A percentile compares a stretch with the other conserved stretches of the same genome.
These are phyloP conservation scores for Cyprinodon tularosa DNA, from an alignment of 2,113 vertebrate species.

Conservation along the genomic window DNA sequence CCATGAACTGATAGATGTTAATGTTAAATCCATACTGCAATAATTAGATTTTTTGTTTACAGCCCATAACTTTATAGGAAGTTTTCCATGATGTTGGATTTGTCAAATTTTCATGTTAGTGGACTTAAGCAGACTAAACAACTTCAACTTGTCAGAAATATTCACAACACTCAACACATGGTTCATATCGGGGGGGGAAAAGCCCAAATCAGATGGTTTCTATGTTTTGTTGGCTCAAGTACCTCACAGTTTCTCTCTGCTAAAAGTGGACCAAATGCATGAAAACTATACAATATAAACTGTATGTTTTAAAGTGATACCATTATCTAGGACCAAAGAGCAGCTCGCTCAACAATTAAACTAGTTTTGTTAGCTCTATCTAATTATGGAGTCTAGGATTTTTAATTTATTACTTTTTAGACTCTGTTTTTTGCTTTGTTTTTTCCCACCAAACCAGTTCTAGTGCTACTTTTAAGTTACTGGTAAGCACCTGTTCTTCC, in stretches of 20 bases:
- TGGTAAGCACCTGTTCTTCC: background rate
- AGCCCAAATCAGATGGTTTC: constrained; percentile 34
- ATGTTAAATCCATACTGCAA: constrained; percentile 46
- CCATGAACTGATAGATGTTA: constrained; percentile 24
- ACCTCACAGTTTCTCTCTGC: background rate
- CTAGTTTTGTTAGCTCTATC: too few species aligned
- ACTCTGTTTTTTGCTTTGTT: background rate
- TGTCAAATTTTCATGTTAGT: constrained; percentile 73
- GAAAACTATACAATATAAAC: constrained; percentile 12
- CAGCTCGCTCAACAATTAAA: too few species aligned
- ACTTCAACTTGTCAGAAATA: constrained; percentile 57
- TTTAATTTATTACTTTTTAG: background rate
- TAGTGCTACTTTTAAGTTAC: too few species aligned
- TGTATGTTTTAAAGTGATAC: background rate
- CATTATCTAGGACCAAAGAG: background rate
- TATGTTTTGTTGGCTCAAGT: constrained; percentile 22
- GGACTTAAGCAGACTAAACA: constrained; percentile 73
- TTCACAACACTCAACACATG: constrained; percentile 58
- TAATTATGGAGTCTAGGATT: background rate
- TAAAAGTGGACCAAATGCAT: constrained; percentile 12
- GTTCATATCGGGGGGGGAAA: constrained; percentile 50
- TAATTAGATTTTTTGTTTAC: constrained; percentile 60
- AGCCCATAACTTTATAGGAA: constrained; percentile 59
- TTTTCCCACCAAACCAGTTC: too few species aligned
- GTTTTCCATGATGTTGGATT: constrained; percentile 64